These are phyloP conservation scores for Xanthia icteritia DNA, from an alignment of 2,888 invertebrate species.

Conservation along the genomic window DNA sequence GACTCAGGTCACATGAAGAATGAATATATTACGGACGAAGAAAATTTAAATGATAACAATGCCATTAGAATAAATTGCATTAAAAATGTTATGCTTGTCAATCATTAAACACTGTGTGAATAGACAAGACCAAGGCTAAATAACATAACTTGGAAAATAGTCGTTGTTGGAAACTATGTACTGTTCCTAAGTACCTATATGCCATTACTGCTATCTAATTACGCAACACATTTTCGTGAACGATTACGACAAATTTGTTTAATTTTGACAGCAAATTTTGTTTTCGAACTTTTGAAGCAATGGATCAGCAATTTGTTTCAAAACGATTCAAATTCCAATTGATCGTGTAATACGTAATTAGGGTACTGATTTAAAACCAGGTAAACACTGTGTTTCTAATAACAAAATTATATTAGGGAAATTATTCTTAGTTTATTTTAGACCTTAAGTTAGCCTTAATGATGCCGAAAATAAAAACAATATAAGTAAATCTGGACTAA, in stretches of 20 bases:
- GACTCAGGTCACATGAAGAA: neutral
- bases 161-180: neutral
- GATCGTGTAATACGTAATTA: no score
- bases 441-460: neutral
- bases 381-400: neutral
- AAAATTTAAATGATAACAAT: conserved; percentile 36
- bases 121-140: neutral
- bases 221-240: no score
- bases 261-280: no score
- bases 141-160: neutral
- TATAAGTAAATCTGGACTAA: neutral
- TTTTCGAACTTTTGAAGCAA: no score
- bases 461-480: neutral
- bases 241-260: no score
- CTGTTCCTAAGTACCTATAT: neutral
- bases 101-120: conserved; percentile 3
- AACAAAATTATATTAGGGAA: neutral
- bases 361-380: neutral
- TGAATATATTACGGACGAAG: conserved; percentile 3
- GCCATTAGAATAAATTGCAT: conserved; percentile 6
- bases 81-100: conserved; percentile 28
- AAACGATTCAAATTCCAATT: no score
- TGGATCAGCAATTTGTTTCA: no score
- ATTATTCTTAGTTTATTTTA: neutral
- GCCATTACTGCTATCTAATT: neutral